These are phyloP conservation scores for Gryon sp. DNA, from an alignment of 1,140 invertebrate genomes.

Conservation along the genomic window DNA sequence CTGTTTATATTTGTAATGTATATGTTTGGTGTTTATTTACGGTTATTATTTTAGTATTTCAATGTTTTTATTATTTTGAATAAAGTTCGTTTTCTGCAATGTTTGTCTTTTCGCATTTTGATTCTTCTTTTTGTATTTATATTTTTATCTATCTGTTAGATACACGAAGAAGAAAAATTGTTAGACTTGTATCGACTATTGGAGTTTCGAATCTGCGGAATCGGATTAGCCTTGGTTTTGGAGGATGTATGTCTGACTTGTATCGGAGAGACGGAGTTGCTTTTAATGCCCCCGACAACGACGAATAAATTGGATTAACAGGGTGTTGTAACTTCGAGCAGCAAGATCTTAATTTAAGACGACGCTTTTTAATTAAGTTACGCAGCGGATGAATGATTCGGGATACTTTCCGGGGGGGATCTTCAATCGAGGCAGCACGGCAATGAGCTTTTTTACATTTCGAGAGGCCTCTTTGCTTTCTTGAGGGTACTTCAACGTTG, in stretches of 20 bases:
- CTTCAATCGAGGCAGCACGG: neutral
- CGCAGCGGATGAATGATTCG: constrained; percentile 22
- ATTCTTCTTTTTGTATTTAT: too few relatives aligned
- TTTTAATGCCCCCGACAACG: constrained; percentile 36
- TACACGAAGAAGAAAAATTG: too few relatives aligned
- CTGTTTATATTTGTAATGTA: too few relatives aligned
- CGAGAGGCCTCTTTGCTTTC: neutral
- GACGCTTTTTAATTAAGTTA: constrained; percentile 52
- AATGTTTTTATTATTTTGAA: too few relatives aligned
- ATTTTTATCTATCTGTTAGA: too few relatives aligned
- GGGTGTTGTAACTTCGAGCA: constrained; percentile 18
- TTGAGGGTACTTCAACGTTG: too few relatives aligned
- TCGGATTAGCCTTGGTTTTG: neutral
- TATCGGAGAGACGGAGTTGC: constrained; percentile 12
- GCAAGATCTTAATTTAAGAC: constrained; percentile 41
- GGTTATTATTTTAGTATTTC: too few relatives aligned
- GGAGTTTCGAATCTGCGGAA: constrained; percentile 9
- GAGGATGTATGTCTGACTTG: constrained; percentile 13
- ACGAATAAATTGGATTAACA: constrained; percentile 48
- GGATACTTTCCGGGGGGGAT: constrained; percentile 7
- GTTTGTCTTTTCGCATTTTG: too few relatives aligned
- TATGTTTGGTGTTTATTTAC: too few relatives aligned
- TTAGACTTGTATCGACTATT: too few relatives aligned
- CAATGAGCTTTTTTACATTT: neutral
- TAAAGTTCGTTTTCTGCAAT: too few relatives aligned